These are phyloP conservation scores for Trematomus loennbergii DNA, from an alignment of 2,113 vertebrate species.

Conservation along the genomic window DNA sequence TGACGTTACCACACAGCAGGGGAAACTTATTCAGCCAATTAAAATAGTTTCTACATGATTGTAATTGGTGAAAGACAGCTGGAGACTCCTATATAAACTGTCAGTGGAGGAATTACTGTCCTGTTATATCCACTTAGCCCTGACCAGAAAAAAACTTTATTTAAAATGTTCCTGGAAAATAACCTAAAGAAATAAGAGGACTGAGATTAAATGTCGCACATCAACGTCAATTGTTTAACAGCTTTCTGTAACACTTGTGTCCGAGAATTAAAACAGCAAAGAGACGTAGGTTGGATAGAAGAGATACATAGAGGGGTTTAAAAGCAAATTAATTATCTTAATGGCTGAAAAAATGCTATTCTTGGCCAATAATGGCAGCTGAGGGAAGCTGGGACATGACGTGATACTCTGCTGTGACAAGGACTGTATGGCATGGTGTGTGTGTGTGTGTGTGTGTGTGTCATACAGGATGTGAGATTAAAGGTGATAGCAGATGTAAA, in stretches of 20 bases:
- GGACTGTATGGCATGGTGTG: not conserved
- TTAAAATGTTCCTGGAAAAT: constrained; percentile 19
- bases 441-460: not conserved
- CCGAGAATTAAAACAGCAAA: constrained; percentile 13
- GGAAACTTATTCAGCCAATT: constrained; percentile 9
- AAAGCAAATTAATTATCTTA: not conserved
- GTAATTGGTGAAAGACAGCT: not conserved
- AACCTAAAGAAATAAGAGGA: constrained; percentile 26
- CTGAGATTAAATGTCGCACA: not conserved
- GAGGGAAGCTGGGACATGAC: constrained; percentile 32
- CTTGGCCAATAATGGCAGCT: not conserved
- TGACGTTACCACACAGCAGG: constrained; percentile 39
- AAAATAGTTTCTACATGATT: constrained; percentile 17
- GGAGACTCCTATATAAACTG: not conserved
- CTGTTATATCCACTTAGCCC: constrained; percentile 12
- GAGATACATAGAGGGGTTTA: not conserved
- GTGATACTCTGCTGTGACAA: constrained; percentile 14
- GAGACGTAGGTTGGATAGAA: not conserved
- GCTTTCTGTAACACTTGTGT: not conserved
- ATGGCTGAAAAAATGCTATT: not conserved
- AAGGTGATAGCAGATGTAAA: constrained; percentile 24
- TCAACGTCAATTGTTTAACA: constrained; percentile 14
- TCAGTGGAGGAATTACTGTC: constrained; percentile 8
- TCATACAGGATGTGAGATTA: too few species aligned
- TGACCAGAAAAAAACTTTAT: not conserved